Percentiles rank a stretch among this genome's conserved stretches.
phyloP scores from a whole-genome alignment of 2,888 invertebrate genomes.

The Perizoma affinitatum region DNA sequence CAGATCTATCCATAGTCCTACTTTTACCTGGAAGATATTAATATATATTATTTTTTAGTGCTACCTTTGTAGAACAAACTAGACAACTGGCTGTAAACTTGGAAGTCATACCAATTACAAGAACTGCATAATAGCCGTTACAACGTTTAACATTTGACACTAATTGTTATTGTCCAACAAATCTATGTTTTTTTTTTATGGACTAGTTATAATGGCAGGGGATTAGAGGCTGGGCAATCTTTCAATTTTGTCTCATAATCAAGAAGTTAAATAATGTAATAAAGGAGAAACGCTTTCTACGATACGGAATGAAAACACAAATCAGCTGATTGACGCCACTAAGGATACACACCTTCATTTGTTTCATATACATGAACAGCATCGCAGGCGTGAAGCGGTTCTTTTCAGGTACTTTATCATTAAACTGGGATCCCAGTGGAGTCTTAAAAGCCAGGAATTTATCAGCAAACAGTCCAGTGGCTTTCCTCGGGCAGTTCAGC shows the following conservation, averaged over 20 bases:
- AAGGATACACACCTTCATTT: constrained; percentile 86
- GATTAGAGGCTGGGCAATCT: too few species aligned
- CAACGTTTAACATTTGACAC: too few species aligned
- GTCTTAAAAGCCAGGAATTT: constrained; percentile 98
- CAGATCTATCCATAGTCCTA: constrained; percentile 98
- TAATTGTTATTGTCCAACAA: too few species aligned
- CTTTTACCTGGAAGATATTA: constrained; percentile 85
- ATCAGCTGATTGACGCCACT: constrained; percentile 35
- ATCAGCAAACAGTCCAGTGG: constrained; percentile 87
- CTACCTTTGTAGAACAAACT: too few species aligned
- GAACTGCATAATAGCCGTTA: too few species aligned
- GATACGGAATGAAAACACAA: constrained; percentile 36
- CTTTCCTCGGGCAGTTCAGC: constrained; percentile 94
- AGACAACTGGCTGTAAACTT: too few species aligned
- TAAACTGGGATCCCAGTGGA: constrained; percentile 92
- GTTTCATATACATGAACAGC: constrained; percentile 91
- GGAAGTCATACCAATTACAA: too few species aligned
- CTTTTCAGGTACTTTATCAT: constrained; percentile 92
- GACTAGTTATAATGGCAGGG: too few species aligned
- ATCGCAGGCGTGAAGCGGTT: constrained; percentile 94
- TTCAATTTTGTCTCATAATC: too few species aligned
- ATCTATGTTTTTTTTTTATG: too few species aligned
- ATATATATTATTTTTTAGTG: too few species aligned
- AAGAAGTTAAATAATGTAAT: too few species aligned
- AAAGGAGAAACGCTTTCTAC: neutral